Conservation (phyloP, 2,888 invertebrate species). For the Nineta flava region DNA sequence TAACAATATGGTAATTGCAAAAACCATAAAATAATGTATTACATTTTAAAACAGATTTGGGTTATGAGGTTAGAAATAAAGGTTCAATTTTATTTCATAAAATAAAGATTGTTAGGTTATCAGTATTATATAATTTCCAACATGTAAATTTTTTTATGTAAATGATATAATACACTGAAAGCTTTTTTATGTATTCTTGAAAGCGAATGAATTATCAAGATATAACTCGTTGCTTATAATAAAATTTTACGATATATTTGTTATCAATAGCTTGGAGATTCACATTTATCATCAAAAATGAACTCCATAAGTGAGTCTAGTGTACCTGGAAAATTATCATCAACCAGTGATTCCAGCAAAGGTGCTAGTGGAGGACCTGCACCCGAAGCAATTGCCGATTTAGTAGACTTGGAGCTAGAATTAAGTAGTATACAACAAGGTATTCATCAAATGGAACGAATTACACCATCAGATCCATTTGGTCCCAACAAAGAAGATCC, state of each 20-base stretch:
- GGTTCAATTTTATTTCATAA: too few species aligned
- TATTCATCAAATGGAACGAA: constrained; percentile 74
- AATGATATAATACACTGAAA: not conserved
- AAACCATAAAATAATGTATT: too few species aligned
- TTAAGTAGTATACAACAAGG: constrained; percentile 73
- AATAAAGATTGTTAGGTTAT: too few species aligned
- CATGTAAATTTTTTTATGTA: too few species aligned
- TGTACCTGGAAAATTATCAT: constrained; percentile 5
- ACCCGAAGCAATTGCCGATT: constrained; percentile 61
- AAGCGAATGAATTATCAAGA: not conserved
- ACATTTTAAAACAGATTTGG: too few species aligned
- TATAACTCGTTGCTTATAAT: not conserved
- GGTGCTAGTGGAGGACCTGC: constrained; percentile 19
- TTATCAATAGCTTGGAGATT: not conserved
- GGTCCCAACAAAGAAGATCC: constrained; percentile 39
- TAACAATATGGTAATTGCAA: too few species aligned
- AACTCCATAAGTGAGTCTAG: constrained; percentile 8
- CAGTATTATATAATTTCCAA: too few species aligned
- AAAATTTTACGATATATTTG: too few species aligned
- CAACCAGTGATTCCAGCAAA: constrained; percentile 16
- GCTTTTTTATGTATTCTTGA: not conserved
- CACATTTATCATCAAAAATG: constrained; percentile 5
- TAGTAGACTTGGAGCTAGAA: constrained; percentile 78
- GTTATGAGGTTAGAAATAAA: too few species aligned
- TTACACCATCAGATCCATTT: constrained; percentile 53